Percentiles rank a stretch among this genome's conserved stretches.
Conservation (phyloP, 2,888 invertebrate genomes). For the Apeira syringaria region DNA sequence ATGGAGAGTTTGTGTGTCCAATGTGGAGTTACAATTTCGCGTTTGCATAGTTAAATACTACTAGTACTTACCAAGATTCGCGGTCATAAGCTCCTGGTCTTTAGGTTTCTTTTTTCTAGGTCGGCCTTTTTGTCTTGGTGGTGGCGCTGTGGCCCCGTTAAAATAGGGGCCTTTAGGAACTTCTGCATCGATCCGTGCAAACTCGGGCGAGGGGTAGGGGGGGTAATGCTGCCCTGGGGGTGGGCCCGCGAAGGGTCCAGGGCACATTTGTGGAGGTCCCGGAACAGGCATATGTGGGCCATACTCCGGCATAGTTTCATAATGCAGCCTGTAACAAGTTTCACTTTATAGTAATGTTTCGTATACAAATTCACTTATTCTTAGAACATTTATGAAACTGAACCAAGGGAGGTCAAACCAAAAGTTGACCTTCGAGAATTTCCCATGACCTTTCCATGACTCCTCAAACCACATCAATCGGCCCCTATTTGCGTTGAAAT, state of each 20-base stretch:
- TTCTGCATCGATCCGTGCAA: slow-evolving; percentile 75
- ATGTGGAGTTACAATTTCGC: not conserved
- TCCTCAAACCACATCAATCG: no score
- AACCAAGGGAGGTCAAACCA: no score
- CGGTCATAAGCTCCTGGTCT: slow-evolving; percentile 93
- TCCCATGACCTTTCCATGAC: no score
- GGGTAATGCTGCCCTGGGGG: slow-evolving; percentile 75
- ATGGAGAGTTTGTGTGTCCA: not conserved
- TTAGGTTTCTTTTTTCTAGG: slow-evolving; percentile 97
- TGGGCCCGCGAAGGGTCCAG: slow-evolving; percentile 80
- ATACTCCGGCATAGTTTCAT: slow-evolving; percentile 82
- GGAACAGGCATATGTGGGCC: slow-evolving; percentile 82
- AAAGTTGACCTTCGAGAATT: no score
- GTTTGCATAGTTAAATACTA: not conserved
- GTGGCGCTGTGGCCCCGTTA: slow-evolving; percentile 80
- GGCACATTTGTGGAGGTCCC: slow-evolving; percentile 83
- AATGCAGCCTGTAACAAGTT: slow-evolving; percentile 66
- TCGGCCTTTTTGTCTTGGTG: slow-evolving; percentile 95
- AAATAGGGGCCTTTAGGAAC: slow-evolving; percentile 82
- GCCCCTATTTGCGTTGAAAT: no score
- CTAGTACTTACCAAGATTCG: slow-evolving; percentile 90
- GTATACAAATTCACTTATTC: no score
- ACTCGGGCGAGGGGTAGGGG: slow-evolving; percentile 84
- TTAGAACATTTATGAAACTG: no score
- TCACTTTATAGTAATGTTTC: no score